These are phyloP conservation scores for Probosciger aterrimus DNA, from an alignment of 2,113 vertebrate genomes.

Conservation along the genomic window DNA sequence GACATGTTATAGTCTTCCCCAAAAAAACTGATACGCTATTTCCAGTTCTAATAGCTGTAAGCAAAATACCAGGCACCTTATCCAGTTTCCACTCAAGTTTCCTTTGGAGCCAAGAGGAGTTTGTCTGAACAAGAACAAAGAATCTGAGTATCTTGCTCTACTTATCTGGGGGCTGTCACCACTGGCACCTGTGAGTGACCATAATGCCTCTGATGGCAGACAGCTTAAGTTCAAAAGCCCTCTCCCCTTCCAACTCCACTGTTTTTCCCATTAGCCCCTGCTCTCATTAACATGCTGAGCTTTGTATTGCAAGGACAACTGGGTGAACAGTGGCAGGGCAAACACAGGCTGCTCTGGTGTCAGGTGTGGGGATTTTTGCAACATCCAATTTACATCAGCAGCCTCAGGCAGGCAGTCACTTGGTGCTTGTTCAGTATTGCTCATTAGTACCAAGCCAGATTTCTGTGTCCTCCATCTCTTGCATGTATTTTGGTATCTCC, in stretches of 20 bases:
- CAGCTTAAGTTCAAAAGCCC: not conserved
- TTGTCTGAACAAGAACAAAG: conserved; percentile 13
- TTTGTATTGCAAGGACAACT: not conserved
- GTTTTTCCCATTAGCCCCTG: not conserved
- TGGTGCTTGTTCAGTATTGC: not conserved
- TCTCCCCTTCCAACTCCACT: not conserved
- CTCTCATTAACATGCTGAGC: not conserved
- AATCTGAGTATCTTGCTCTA: not conserved
- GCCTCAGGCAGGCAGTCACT: not conserved
- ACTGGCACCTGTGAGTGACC: not conserved
- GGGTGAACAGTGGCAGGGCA: not conserved
- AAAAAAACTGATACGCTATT: not conserved
- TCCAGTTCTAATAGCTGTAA: not conserved
- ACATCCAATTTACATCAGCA: not conserved
- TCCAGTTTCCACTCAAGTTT: conserved; percentile 19
- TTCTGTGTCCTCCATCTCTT: not conserved
- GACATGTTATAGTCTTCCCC: not conserved
- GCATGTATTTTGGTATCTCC: not conserved
- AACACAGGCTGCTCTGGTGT: not conserved
- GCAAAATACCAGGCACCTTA: not conserved
- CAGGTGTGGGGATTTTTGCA: not conserved
- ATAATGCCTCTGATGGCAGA: not conserved
- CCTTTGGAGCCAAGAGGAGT: not conserved
- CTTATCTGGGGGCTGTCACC: not conserved
- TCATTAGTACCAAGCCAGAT: not conserved